Evolutionary conservation across 2,797 vertebrate species (phyloP), one percentile per base, ranked within the genome.

Genomic region (Eulemur albifrons): DNA sequence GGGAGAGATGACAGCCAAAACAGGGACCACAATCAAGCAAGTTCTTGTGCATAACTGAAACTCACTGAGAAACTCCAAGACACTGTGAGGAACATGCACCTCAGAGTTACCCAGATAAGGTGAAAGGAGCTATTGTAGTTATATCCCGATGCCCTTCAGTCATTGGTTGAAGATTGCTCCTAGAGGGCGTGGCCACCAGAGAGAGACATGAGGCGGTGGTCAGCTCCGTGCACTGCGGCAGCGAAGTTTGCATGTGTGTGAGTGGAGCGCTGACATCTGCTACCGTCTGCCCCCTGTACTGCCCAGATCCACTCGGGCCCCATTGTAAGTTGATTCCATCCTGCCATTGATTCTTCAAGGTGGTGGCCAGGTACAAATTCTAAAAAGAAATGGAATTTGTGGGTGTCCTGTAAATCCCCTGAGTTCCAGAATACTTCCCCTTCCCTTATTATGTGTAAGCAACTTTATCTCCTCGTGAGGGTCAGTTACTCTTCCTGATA

Each of bases 1-100:
- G 25, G 35, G 70, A 54, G 45, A 40, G 52, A 79, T 27, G 48
- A 38, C 14, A 54, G 52, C 20, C 11, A 35, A 30, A 32, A 52
- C 27, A 43, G 18, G 14, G 67, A 32, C n/a, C 2, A 20, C 0
- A 3, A 1, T 45, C 30, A 50, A 65, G 18, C 72, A 52, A n/a
- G 12, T 54, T 45, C 14, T 45, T 9, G 2, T 38, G 67, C 67
- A 15, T 63, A 40, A 54, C 25, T 54, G 65, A 11, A 85, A 54
- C 27, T 76, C 59, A 50, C 2, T 1, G 32, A 79, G 8, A 6
- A 54, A 20, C 6, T 23, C 50, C 9, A 52, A 57, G 59, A 30
- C 63, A 1, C 45, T 2, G 3, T n/a, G 48, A 11, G 63, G 35
- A 72, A 45, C 4, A 18, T 7, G 30, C 3, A 1, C 6, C 11